Evolutionary conservation across 2,888 invertebrate species (phyloP).

Genomic region (Linnaemya tessellans): DNA sequence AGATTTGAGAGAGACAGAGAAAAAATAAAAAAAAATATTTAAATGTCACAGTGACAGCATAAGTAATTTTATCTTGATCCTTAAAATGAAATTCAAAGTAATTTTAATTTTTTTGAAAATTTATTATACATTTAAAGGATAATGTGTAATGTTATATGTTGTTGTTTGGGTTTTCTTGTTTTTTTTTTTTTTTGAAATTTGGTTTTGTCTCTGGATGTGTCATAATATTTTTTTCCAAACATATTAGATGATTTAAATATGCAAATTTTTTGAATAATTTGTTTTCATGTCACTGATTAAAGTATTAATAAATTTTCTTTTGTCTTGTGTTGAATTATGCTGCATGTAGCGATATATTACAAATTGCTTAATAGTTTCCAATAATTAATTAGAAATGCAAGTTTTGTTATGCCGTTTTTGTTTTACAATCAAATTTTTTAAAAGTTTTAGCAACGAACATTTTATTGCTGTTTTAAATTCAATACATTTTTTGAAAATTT

Average conservation of each 20-base stretch:
- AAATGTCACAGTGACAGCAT: conserved; percentile 31
- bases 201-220: neutral
- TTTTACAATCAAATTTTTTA: neutral
- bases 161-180: neutral
- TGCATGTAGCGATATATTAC: too few species aligned
- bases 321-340: neutral
- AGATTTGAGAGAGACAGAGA: neutral
- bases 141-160: neutral
- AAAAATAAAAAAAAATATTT: too few species aligned
- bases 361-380: too few species aligned
- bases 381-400: too few species aligned
- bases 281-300: neutral
- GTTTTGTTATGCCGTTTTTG: neutral
- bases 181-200: neutral
- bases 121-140: too few species aligned
- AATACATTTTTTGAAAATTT: too few species aligned
- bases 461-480: too few species aligned
- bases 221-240: neutral
- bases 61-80: conserved; percentile 29
- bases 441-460: too few species aligned
- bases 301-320: conserved; percentile 3
- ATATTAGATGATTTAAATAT: conserved; percentile 24
- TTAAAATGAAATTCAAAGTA: neutral
- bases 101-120: conserved; percentile 14
- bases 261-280: conserved; percentile 33